phyloP scores from a whole-genome alignment of 2,888 invertebrate species.

The Stenolophus ochropezus region DNA sequence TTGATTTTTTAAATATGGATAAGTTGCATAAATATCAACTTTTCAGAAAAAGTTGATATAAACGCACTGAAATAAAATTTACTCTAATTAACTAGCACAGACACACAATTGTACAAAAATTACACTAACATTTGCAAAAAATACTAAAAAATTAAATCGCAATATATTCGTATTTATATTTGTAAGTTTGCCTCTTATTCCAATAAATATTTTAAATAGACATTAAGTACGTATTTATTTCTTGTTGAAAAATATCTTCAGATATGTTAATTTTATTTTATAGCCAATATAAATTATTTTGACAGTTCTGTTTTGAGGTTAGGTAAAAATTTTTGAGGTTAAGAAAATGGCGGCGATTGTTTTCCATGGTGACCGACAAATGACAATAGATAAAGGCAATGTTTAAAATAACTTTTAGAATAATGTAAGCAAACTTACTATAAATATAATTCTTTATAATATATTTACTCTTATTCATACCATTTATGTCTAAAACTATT shows the following conservation, averaged over 20 bases:
- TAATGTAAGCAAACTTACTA: not conserved
- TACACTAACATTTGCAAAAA: constrained; percentile 49
- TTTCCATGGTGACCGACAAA: too few species aligned
- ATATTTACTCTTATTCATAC: constrained; percentile 25
- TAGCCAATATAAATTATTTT: constrained; percentile 67
- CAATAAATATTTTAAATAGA: not conserved
- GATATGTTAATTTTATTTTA: too few species aligned
- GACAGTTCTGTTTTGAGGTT: constrained; percentile 57
- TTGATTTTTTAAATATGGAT: not conserved
- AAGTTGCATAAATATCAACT: not conserved
- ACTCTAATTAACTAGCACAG: constrained; percentile 50
- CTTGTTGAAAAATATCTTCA: constrained; percentile 68
- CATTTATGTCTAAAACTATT: constrained; percentile 34
- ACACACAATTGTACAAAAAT: constrained; percentile 64
- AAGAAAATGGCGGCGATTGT: not conserved
- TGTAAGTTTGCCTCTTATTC: not conserved
- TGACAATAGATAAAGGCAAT: too few species aligned
- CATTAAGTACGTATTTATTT: constrained; percentile 26
- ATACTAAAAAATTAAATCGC: constrained; percentile 2
- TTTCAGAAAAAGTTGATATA: not conserved
- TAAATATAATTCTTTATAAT: constrained; percentile 6
- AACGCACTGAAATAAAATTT: constrained; percentile 7
- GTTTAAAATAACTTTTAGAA: constrained; percentile 11
- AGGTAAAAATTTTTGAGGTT: not conserved
- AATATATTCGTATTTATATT: not conserved